A percentile compares a stretch with the other conserved stretches of the same genome.
phyloP scores from a whole-genome alignment of 2,113 vertebrate species.

The Merops nubicus region DNA sequence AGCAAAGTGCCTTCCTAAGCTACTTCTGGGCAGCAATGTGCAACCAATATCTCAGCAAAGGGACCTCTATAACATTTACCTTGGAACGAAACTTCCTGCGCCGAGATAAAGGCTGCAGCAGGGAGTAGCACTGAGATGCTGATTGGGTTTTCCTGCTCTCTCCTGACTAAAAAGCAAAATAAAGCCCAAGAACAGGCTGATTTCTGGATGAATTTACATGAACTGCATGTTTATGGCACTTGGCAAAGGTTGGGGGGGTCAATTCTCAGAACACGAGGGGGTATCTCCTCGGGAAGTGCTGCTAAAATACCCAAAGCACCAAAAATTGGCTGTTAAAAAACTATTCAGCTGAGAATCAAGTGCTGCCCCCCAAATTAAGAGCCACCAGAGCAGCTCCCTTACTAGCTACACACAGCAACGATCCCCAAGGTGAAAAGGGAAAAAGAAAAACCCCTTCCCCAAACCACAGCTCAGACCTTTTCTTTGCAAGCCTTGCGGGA shows the following conservation, averaged over 20 bases:
- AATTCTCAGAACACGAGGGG: not conserved
- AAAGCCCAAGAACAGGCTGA: not conserved
- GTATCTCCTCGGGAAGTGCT: not conserved
- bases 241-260: not conserved
- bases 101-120: not conserved
- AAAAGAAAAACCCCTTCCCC: too few species aligned
- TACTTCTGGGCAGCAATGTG: conserved; percentile 48
- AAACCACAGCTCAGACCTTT: not conserved
- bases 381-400: not conserved
- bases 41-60: conserved; percentile 38
- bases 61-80: not conserved
- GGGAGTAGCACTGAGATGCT: not conserved
- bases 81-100: not conserved
- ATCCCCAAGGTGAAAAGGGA: not conserved
- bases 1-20: conserved; percentile 67
- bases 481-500: not conserved
- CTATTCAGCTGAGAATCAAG: not conserved
- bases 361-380: not conserved
- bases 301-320: not conserved
- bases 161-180: not conserved
- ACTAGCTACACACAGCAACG: not conserved
- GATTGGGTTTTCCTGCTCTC: not conserved
- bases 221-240: not conserved
- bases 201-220: not conserved
- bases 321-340: not conserved